Conservation (phyloP, 1,140 invertebrate species). For the Coenobita brevimanus region DNA sequence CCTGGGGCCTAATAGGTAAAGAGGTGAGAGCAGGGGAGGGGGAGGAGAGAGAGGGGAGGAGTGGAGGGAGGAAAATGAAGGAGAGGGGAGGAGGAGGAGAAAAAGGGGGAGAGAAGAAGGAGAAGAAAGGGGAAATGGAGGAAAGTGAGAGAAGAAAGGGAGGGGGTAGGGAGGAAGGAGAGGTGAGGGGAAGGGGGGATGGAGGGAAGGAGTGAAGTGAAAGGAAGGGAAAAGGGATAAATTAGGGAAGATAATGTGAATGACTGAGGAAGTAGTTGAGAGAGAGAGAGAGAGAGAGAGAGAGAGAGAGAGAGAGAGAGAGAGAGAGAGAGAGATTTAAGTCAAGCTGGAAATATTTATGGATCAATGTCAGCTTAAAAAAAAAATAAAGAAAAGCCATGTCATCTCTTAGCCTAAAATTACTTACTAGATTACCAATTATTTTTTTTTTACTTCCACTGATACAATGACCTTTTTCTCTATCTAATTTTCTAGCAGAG, state of each 20-base stretch:
- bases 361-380: no score
- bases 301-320: conserved; percentile 17
- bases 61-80: background rate
- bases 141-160: no score
- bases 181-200: no score
- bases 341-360: no score
- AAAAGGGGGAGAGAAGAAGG: background rate
- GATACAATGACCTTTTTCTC: background rate
- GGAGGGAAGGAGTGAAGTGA: background rate
- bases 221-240: background rate
- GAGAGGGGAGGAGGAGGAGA: background rate
- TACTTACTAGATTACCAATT: no score
- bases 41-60: background rate
- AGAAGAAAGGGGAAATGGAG: background rate
- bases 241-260: background rate
- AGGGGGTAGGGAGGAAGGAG: no score
- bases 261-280: background rate
- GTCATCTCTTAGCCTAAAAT: no score
- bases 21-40: background rate
- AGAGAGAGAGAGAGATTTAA: no score
- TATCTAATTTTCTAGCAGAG: background rate
- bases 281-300: background rate
- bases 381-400: no score
- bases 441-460: background rate
- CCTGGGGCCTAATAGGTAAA: no score